Evolutionary conservation across 2,113 vertebrate genomes (phyloP).

Genomic region (Phaethornis superciliosus): DNA sequence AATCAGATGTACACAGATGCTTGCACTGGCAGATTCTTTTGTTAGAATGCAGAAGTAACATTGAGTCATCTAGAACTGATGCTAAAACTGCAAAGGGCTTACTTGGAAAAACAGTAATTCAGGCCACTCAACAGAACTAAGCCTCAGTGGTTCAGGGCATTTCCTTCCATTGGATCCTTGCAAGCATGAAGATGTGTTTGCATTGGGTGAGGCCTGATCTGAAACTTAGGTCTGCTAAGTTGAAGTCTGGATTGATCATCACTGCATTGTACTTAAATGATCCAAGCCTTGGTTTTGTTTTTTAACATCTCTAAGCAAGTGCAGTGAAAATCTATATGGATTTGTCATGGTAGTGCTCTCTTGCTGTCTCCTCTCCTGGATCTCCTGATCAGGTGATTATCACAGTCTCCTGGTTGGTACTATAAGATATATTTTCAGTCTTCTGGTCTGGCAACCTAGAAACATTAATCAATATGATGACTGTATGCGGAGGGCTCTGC

Average conservation of each 20-base stretch:
- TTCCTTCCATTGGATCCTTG: neutral
- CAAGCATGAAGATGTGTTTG: neutral
- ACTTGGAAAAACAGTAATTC: neutral
- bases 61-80: neutral
- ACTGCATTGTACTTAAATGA: neutral
- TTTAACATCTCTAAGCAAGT: neutral
- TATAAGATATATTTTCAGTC: neutral
- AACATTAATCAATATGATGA: neutral
- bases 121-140: neutral
- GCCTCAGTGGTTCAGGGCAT: neutral
- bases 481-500: neutral
- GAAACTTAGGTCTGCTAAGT: neutral
- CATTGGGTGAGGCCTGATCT: neutral
- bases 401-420: neutral
- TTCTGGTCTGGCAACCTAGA: neutral
- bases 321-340: neutral
- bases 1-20: neutral
- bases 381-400: neutral
- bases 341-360: neutral
- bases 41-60: slow-evolving; percentile 53
- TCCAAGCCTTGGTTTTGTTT: neutral
- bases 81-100: neutral
- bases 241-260: neutral
- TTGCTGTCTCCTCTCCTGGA: neutral
- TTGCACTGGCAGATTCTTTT: slow-evolving; percentile 31